Evolutionary conservation across 1,140 invertebrate species (phyloP).

Genomic region (Pseudachorutes palmiensis): DNA sequence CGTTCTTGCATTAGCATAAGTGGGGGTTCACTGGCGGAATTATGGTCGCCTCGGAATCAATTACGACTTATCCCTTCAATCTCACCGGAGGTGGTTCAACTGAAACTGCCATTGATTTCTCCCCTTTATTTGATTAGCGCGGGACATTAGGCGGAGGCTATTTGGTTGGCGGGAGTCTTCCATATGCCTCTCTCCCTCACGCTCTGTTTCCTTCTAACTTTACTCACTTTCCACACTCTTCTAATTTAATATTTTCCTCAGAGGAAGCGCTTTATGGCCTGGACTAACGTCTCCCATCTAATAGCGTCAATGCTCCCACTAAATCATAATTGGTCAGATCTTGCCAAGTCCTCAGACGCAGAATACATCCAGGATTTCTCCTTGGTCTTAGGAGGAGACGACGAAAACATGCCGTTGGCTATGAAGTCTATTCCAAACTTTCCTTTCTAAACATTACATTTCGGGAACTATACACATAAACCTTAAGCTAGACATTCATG

Average conservation of each 20-base stretch:
- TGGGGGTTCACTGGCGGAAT: background rate
- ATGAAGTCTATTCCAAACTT: no score
- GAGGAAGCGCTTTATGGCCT: background rate
- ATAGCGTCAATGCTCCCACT: slow-evolving; percentile 2
- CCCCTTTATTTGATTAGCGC: slow-evolving; percentile 5
- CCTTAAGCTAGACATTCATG: no score
- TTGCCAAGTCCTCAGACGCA: slow-evolving; percentile 1
- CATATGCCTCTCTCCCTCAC: slow-evolving; percentile 8
- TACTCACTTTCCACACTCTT: slow-evolving; percentile 14
- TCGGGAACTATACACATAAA: no score
- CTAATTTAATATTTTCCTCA: slow-evolving; percentile 5
- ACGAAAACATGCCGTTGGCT: no score
- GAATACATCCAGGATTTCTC: background rate
- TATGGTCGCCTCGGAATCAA: background rate
- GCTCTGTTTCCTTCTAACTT: slow-evolving; percentile 12
- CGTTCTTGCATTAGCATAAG: background rate
- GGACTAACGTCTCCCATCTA: slow-evolving; percentile 9
- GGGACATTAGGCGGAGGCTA: background rate
- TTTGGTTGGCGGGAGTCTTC: background rate
- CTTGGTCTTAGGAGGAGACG: background rate
- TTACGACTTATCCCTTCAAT: slow-evolving; percentile 3
- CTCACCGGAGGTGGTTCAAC: background rate
- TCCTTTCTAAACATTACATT: no score
- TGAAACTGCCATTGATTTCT: slow-evolving; percentile 4
- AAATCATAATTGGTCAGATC: slow-evolving; percentile 12